A percentile compares a stretch with the other conserved stretches of the same genome.
Evolutionary conservation across 2,888 invertebrate genomes (phyloP).

Genomic region (Xanthostigma xanthostigma): DNA sequence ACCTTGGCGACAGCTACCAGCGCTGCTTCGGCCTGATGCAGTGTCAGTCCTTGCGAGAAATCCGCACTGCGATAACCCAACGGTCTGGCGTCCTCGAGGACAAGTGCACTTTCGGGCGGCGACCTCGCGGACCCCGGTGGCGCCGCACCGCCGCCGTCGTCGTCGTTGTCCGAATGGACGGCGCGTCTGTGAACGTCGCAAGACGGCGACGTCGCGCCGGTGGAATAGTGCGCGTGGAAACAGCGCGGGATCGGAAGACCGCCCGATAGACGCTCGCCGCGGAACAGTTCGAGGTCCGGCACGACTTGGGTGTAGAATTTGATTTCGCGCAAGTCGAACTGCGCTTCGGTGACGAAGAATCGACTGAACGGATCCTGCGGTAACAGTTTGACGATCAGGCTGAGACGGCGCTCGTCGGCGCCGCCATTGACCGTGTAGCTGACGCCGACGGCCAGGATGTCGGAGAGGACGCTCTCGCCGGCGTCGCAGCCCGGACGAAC

Average conservation of each 20-base stretch:
- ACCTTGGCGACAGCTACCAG: conserved; percentile 54
- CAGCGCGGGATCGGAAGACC: conserved; percentile 53
- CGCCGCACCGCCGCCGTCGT: conserved; percentile 17
- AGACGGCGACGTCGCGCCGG: conserved; percentile 19
- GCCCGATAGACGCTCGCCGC: conserved; percentile 26
- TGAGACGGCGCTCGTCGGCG: conserved; percentile 22
- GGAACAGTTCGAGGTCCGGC: conserved; percentile 51
- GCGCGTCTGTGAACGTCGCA: no score
- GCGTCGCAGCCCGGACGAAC: conserved; percentile 43
- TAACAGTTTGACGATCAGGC: conserved; percentile 57
- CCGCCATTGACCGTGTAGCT: conserved; percentile 35
- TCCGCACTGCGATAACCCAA: conserved; percentile 48
- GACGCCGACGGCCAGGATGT: conserved; percentile 60
- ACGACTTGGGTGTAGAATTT: conserved; percentile 68
- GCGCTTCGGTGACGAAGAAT: conserved; percentile 67
- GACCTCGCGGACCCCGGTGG: conserved; percentile 9
- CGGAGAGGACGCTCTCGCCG: conserved; percentile 59
- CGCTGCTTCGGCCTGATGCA: conserved; percentile 50
- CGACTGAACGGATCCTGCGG: conserved; percentile 67
- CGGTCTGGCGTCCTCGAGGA: conserved; percentile 57
- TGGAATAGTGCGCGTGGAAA: conserved; percentile 47
- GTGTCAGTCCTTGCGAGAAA: conserved; percentile 51
- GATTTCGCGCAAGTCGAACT: conserved; percentile 69
- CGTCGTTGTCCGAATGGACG: no score
- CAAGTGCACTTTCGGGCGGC: conserved; percentile 50